These are phyloP conservation scores for Campylorhamphus procurvoides DNA, from an alignment of 2,113 vertebrate genomes.

Conservation along the genomic window DNA sequence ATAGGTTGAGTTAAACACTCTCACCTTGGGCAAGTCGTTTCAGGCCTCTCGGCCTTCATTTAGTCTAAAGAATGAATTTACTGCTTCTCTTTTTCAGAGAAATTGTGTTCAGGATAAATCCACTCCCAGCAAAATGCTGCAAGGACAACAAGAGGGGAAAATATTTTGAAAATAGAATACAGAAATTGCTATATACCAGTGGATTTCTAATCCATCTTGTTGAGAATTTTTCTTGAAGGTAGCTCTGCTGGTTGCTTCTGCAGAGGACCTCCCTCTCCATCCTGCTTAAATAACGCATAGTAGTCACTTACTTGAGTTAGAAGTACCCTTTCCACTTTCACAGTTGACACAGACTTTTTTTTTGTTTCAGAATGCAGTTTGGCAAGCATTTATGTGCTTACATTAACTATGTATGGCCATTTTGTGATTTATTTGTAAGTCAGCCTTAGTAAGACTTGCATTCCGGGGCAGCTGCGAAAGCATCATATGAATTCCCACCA, in stretches of 20 bases:
- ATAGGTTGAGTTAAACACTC: background rate
- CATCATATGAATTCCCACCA: accelerated
- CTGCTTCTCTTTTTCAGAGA: background rate
- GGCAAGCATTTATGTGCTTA: background rate
- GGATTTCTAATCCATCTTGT: background rate
- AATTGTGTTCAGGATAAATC: background rate
- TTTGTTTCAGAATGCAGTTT: background rate
- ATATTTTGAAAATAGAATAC: background rate
- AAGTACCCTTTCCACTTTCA: background rate
- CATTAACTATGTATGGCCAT: background rate
- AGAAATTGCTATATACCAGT: background rate
- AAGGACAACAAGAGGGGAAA: background rate
- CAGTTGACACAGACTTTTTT: background rate
- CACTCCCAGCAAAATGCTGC: background rate
- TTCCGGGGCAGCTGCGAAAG: background rate
- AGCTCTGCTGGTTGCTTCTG: background rate
- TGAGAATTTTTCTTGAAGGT: background rate
- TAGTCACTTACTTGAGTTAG: background rate
- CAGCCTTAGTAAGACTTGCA: background rate
- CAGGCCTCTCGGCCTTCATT: background rate
- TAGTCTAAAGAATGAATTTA: background rate
- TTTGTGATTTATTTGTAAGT: background rate
- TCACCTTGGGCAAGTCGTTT: background rate
- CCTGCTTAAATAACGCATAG: background rate
- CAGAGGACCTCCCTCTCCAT: background rate